A percentile compares a stretch with the other conserved stretches of the same genome.
Conservation (phyloP, 92 coral and sea anemone species). For the Zoanthus gigantus region DNA sequence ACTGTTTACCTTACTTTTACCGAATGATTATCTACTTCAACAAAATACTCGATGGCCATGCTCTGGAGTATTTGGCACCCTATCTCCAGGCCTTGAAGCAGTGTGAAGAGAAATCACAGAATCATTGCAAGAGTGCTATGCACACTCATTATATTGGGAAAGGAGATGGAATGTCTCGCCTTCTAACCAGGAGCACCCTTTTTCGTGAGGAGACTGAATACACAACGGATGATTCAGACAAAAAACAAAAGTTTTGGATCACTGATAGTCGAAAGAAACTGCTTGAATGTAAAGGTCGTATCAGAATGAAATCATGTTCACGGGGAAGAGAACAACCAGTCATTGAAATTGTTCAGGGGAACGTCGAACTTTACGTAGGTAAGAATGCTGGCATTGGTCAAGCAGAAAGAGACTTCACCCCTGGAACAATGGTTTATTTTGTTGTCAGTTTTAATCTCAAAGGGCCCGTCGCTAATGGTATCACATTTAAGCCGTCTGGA, state of each 20-base stretch:
- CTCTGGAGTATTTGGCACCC: slow-evolving; percentile 46
- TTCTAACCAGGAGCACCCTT: slow-evolving; percentile 65
- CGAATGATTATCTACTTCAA: slow-evolving; percentile 79
- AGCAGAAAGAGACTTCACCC: slow-evolving; percentile 70
- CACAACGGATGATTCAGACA: slow-evolving; percentile 48
- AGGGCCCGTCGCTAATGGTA: slow-evolving; percentile 91
- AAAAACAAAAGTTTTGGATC: slow-evolving; percentile 61
- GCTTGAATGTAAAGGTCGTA: slow-evolving; percentile 83
- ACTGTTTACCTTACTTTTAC: slow-evolving; percentile 74
- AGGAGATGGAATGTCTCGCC: slow-evolving; percentile 87
- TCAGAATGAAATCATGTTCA: slow-evolving; percentile 58
- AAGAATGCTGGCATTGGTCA: slow-evolving; percentile 85
- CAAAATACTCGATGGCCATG: slow-evolving; percentile 75
- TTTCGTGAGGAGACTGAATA: slow-evolving; percentile 76
- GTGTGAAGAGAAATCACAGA: slow-evolving; percentile 76
- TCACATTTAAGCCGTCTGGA: slow-evolving; percentile 71
- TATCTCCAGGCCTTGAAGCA: slow-evolving; percentile 52
- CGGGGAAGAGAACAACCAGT: slow-evolving; percentile 55
- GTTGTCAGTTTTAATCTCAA: slow-evolving; percentile 86
- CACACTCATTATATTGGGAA: slow-evolving; percentile 73
- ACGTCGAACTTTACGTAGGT: slow-evolving; percentile 84
- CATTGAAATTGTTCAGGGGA: slow-evolving; percentile 83
- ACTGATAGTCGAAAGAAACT: slow-evolving; percentile 73
- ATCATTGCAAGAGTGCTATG: slow-evolving; percentile 68
- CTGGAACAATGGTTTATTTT: slow-evolving; percentile 83